Base-by-base conservation (phyloP, 1,140 invertebrate genomes). In the Drosophila arizonae region DNA sequence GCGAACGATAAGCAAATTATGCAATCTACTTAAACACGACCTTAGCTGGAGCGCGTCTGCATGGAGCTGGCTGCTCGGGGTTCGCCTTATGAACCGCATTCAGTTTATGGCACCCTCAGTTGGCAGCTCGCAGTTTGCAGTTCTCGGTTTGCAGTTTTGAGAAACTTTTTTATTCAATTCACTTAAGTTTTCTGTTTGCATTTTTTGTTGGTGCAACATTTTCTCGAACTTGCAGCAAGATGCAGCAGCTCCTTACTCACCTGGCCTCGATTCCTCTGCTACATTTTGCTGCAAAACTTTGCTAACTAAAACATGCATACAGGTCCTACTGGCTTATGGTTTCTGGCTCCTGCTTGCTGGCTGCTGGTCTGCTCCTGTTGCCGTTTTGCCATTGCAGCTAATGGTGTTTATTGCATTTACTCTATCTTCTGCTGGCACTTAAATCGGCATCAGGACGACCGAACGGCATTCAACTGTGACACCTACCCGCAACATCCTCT, bases 401-500 rank as follows among this genome's bases (percentile, higher is more conserved):
- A 87, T 87, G 82, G 82, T 87, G 82, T 87, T 87, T 87, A 87
- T 87, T 87, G 82, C 84, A 87, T 87, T 87, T 87, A 72, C 76
- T 88, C 75, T 63, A 30, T 58, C 62, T 69, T 60, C 63, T 72
- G 58, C 72, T 88, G 84, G 76, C 79, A 76, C 82, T 87, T 87
- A 79, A 81, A 82, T 79, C 79, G 82, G 79, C 73, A 72, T 76
- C 76, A 61, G 24, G 21, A 56, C 66, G 51, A 76, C 28, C 55
- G 45, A 62, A 26, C 48, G 48, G 62, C 71, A 77, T 61, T 74
- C 64, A 46, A 77, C 66, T 67, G 60, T 56, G 5, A 24, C 21
- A 24, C 21, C 21, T n/a, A 36, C 33, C 33, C 33, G 33, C 48
- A 17, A 24, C 28, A 10, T 10, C n/a, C 10, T 15, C 8, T 26